Conservation (phyloP, 2,113 vertebrate species). For the Oreochromis tanganicae region DNA sequence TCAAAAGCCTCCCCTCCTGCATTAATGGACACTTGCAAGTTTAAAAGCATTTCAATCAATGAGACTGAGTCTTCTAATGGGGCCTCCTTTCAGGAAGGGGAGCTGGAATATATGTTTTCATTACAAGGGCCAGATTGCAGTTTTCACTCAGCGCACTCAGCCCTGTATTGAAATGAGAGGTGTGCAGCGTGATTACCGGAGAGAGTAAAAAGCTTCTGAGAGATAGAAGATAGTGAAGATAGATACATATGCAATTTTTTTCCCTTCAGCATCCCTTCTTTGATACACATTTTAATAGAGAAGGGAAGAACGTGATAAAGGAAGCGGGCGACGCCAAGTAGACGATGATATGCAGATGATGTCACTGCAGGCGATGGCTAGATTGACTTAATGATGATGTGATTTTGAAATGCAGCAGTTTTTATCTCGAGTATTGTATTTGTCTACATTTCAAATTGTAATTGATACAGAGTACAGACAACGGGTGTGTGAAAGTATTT, state of each 20-base stretch:
- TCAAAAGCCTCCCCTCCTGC: slow-evolving; percentile 40
- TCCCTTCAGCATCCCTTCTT: slow-evolving; percentile 15
- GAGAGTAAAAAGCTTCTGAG: slow-evolving; percentile 57
- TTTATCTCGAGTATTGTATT: neutral
- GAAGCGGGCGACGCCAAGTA: neutral
- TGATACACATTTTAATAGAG: slow-evolving; percentile 40
- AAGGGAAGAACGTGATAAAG: slow-evolving; percentile 4
- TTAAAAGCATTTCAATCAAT: slow-evolving; percentile 78
- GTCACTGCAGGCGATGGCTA: neutral
- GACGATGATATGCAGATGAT: slow-evolving; percentile 6
- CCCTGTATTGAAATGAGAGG: slow-evolving; percentile 66
- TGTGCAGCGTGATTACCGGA: slow-evolving; percentile 53
- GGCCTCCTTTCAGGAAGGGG: slow-evolving; percentile 61
- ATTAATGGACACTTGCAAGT: slow-evolving; percentile 64
- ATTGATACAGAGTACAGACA: neutral
- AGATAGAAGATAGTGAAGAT: slow-evolving; percentile 31
- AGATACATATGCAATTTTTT: neutral
- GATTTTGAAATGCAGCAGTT: neutral
- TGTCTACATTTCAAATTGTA: neutral
- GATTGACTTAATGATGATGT: neutral
- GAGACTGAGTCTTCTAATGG: slow-evolving; percentile 66
- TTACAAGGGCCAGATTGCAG: slow-evolving; percentile 62
- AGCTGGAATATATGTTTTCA: slow-evolving; percentile 69
- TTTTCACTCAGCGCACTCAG: slow-evolving; percentile 48
- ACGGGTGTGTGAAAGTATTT: rapidly evolving